Conservation (phyloP, 2,888 invertebrate species). For the Plagiodera versicolora region DNA sequence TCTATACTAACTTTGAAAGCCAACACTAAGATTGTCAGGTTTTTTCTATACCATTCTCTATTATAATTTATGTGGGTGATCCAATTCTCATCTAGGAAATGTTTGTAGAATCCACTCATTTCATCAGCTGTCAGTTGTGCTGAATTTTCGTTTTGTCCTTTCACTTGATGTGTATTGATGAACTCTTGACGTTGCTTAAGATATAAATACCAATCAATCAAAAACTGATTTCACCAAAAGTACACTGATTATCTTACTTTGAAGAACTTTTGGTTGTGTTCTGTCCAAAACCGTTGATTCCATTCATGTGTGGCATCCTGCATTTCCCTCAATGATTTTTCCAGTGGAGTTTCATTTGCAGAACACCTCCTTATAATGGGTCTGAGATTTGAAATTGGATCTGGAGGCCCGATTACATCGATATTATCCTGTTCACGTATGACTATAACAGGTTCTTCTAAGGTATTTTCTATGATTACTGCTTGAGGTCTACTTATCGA, state of each 20-base stretch:
- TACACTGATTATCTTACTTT: slow-evolving; percentile 56
- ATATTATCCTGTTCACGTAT: slow-evolving; percentile 47
- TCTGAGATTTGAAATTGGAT: slow-evolving; percentile 77
- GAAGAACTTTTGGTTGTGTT: slow-evolving; percentile 77
- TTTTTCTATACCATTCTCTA: slow-evolving; percentile 80
- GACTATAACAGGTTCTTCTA: slow-evolving; percentile 47
- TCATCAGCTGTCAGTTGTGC: slow-evolving; percentile 73
- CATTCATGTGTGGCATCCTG: slow-evolving; percentile 74
- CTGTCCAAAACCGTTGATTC: slow-evolving; percentile 84
- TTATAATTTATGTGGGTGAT: slow-evolving; percentile 75
- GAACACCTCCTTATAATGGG: slow-evolving; percentile 68
- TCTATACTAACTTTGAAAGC: slow-evolving; percentile 64
- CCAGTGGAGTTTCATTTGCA: slow-evolving; percentile 66
- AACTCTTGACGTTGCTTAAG: slow-evolving; percentile 64
- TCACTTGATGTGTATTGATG: slow-evolving; percentile 45
- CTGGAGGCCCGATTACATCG: slow-evolving; percentile 79
- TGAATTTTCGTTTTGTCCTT: slow-evolving; percentile 53
- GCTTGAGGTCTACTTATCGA: slow-evolving; percentile 25
- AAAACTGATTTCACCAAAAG: no score
- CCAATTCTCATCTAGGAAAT: slow-evolving; percentile 83
- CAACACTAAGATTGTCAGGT: slow-evolving; percentile 66
- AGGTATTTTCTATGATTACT: slow-evolving; percentile 38
- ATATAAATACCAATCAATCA: no score
- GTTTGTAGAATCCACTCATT: slow-evolving; percentile 87
- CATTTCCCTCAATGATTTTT: slow-evolving; percentile 65